These are phyloP conservation scores for Latrodectus geometricus DNA, from an alignment of 1,140 invertebrate species.

Conservation along the genomic window DNA sequence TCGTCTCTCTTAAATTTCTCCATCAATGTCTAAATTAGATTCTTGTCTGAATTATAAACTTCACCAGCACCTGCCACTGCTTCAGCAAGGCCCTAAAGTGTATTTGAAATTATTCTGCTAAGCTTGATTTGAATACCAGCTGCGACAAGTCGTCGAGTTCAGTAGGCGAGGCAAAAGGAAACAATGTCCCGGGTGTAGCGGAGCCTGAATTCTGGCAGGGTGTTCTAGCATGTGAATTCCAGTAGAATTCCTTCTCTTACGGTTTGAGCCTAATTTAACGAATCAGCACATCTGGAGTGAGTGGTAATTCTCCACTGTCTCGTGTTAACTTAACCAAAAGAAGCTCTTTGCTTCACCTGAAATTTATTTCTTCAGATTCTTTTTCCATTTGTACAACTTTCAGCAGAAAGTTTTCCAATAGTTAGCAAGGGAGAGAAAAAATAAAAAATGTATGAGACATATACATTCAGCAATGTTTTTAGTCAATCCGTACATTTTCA, in stretches of 20 bases:
- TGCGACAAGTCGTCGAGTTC: conserved; percentile 9
- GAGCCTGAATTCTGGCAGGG: conserved; percentile 1
- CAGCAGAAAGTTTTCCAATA: too few relatives aligned
- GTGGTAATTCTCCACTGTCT: too few relatives aligned
- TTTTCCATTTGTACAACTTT: too few relatives aligned
- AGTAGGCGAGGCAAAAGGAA: conserved; percentile 16
- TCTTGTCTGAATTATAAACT: conserved; percentile 21
- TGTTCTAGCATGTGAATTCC: conserved; percentile 9
- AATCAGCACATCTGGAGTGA: conserved; percentile 20
- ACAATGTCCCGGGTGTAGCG: conserved; percentile 29
- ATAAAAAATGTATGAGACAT: too few relatives aligned
- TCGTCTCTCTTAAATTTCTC: background rate
- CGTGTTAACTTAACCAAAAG: too few relatives aligned
- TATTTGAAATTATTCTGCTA: conserved; percentile 12
- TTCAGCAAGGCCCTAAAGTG: background rate
- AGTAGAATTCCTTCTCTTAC: conserved; percentile 1
- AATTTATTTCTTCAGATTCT: too few relatives aligned
- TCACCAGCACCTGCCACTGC: background rate
- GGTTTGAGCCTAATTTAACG: conserved; percentile 33
- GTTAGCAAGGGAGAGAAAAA: too few relatives aligned
- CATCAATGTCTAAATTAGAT: background rate
- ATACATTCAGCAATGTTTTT: too few relatives aligned
- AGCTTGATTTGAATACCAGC: conserved; percentile 32
- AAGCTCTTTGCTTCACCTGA: too few relatives aligned
- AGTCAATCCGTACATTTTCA: too few relatives aligned